Base-by-base conservation (phyloP, 1,140 invertebrate species). In the Panagrolaimus sp. region DNA sequence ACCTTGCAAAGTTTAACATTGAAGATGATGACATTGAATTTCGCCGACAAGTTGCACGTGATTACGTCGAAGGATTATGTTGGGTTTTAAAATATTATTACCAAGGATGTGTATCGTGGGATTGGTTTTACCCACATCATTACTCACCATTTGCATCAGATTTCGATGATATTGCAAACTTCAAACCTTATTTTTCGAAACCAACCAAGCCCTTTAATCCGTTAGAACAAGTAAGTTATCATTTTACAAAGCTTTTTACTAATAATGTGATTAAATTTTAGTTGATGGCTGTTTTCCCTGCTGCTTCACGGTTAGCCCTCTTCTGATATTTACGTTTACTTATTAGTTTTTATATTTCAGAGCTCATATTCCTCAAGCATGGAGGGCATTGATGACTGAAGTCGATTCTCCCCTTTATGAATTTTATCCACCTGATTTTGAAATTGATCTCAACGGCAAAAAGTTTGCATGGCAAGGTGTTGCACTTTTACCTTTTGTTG, bases 141-240 rank as follows among this genome's bases (percentile, higher is more conserved):
- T 99, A 98, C 87, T 95, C 96, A 3, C 96, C 96, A n/a, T 99
- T 99, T 87, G 96, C 96, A 5, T 97, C 94, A 42, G 96, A 99
- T 86, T 98, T 99, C 85, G 87, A 92, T 25, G 92, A 96, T 81
- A 91, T 98, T 45, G 88, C 87, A 63, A 89, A 90, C 11, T 84
- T 95, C 2, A 89, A 90, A 51, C 91, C 91, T 0, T 87, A 90
- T 78, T 98, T 98, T 85, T 90, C 92, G 78, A 90, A 87, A 80
- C 89, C 89, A 57, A 96, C 93, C 0, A 85, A 89, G 93, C 11
- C 85, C 88, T 98, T 98, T 84, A 90, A 90, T 70, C 96, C 96
- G 1, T 84, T 99, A 75, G 94, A 99, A 85, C 96, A 99, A 86
- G 69, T 99, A 98, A 96, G 91, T 93, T 62, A 99, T 68, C 98